phyloP scores from a whole-genome alignment of 2,797 vertebrate species.

The Dendrocincla tyrannina region DNA sequence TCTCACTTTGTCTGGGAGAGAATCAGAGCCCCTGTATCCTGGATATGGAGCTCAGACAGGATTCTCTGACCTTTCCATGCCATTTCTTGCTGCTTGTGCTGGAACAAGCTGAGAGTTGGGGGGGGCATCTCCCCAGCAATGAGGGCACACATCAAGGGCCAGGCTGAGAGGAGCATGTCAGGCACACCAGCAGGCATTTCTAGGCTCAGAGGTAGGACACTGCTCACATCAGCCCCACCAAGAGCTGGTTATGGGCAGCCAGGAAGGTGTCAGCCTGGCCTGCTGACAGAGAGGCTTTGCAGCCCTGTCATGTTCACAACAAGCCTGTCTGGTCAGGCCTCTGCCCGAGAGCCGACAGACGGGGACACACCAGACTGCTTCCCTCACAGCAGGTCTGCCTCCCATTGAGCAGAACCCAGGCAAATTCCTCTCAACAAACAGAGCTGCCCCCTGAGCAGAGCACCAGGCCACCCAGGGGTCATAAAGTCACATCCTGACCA shows the following conservation, averaged over 20 bases:
- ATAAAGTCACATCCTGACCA: not conserved
- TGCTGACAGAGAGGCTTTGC: not conserved
- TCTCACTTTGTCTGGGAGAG: not conserved
- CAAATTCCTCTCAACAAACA: not conserved
- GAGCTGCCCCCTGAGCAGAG: not conserved
- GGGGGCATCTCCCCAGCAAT: not conserved
- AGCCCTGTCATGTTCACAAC: not conserved
- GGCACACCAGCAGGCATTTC: not conserved
- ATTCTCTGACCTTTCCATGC: not conserved
- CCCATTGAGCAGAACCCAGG: not conserved
- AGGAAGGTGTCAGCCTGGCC: not conserved
- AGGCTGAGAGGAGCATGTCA: not conserved
- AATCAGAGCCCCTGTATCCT: fast-evolving
- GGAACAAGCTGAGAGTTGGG: not conserved
- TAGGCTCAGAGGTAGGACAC: not conserved
- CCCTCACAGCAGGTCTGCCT: not conserved
- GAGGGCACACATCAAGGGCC: not conserved
- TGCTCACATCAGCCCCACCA: not conserved
- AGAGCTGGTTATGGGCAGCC: not conserved
- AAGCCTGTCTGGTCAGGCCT: constrained; percentile 7
- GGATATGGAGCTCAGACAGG: not conserved
- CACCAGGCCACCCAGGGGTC: not conserved
- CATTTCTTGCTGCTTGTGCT: not conserved
- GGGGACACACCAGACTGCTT: not conserved
- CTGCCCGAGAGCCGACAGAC: not conserved